Conservation (phyloP, 1,140 invertebrate species). For the Bombus consobrinus region DNA sequence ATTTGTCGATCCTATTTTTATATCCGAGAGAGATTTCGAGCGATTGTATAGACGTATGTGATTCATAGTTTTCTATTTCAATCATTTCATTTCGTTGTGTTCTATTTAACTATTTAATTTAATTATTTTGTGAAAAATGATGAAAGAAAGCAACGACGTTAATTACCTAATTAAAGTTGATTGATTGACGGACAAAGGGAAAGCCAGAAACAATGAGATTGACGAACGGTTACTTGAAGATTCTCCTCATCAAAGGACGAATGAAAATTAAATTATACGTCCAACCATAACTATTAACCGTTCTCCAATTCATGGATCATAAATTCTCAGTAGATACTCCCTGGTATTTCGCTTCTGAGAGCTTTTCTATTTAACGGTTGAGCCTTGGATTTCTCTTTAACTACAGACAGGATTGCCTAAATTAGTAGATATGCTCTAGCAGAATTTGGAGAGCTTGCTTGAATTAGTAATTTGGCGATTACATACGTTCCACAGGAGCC, state of each 20-base stretch:
- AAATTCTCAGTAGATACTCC: conserved; percentile 32
- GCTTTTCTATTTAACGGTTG: conserved; percentile 7
- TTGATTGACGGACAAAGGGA: background rate
- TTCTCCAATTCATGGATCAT: conserved; percentile 37
- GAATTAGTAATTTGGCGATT: background rate
- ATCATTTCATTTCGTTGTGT: background rate
- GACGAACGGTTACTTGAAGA: conserved; percentile 9
- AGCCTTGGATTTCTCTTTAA: conserved; percentile 39
- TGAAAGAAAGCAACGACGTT: background rate
- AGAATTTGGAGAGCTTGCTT: background rate
- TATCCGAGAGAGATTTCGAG: too few relatives aligned
- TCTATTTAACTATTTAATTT: background rate
- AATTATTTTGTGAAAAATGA: background rate
- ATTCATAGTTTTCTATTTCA: background rate
- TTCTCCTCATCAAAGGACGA: background rate
- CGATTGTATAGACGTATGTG: too few relatives aligned
- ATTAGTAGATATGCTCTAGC: background rate
- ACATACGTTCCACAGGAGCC: too few relatives aligned
- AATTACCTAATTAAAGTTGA: background rate
- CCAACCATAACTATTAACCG: background rate
- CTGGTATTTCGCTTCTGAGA: conserved; percentile 15
- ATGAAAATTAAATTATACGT: conserved; percentile 34
- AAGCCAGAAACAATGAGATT: conserved; percentile 5
- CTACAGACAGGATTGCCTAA: background rate
- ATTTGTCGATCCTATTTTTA: too few relatives aligned